phyloP scores from a whole-genome alignment of 2,797 vertebrate species.

The Pteropus rufus region DNA sequence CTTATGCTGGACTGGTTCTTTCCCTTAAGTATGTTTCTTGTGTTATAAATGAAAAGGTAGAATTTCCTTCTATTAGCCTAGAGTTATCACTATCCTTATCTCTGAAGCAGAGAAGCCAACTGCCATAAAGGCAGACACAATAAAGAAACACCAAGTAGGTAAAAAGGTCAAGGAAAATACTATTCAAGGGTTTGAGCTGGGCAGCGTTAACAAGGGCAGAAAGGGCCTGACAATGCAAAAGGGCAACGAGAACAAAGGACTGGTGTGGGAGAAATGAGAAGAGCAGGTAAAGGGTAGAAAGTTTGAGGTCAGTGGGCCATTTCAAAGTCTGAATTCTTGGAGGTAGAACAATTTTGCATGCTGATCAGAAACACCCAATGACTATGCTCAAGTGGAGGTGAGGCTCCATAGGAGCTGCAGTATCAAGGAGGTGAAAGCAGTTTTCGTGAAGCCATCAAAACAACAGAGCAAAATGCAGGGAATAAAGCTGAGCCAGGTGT shows the following conservation, averaged over 20 bases:
- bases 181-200: not conserved
- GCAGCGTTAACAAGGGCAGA: not conserved
- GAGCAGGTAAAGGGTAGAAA: not conserved
- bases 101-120: not conserved
- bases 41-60: not conserved
- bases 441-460: not conserved
- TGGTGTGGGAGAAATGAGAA: not conserved
- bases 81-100: not conserved
- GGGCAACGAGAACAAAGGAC: not conserved
- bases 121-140: not conserved
- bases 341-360: not conserved
- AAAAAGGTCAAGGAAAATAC: not conserved
- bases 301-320: not conserved
- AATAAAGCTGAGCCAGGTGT: not conserved
- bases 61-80: not conserved
- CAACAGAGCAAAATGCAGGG: not conserved
- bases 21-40: not conserved
- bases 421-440: not conserved
- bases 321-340: not conserved
- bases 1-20: not conserved
- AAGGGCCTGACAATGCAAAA: not conserved
- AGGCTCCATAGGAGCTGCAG: not conserved
- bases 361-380: not conserved
- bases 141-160: not conserved
- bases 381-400: not conserved